Percentiles rank a stretch among this genome's conserved stretches.
Evolutionary conservation across 92 coral and sea anemone genomes (phyloP).

Genomic region (Actinostola sp.): DNA sequence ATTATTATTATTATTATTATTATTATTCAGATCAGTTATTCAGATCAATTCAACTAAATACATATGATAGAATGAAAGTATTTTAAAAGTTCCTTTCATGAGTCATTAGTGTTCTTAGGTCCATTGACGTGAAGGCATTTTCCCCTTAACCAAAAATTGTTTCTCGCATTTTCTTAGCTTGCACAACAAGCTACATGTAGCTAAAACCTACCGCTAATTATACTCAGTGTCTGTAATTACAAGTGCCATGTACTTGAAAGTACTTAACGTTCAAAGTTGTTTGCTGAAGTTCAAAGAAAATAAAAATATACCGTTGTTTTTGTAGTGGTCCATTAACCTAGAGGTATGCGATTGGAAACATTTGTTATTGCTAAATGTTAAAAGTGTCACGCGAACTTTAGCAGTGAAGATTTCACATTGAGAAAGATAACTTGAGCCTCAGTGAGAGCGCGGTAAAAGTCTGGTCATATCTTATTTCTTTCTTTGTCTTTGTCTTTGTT

Average conservation of each 20-base stretch:
- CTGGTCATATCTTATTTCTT: too few relatives aligned
- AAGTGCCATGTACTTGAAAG: neutral
- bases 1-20: too few relatives aligned
- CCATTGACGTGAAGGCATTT: neutral
- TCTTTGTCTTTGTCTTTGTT: too few relatives aligned
- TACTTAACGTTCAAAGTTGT: neutral
- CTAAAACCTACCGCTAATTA: constrained; percentile 1
- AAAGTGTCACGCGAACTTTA: constrained; percentile 12
- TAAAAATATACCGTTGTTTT: constrained; percentile 1
- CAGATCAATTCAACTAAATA: too few relatives aligned
- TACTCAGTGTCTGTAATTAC: neutral
- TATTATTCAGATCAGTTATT: too few relatives aligned
- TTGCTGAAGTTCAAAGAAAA: neutral
- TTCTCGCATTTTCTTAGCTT: constrained; percentile 5
- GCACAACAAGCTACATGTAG: neutral
- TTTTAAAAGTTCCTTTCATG: too few relatives aligned
- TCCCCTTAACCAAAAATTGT: neutral
- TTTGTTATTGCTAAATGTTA: neutral
- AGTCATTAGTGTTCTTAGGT: too few relatives aligned
- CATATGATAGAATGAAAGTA: too few relatives aligned
- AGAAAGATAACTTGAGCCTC: neutral
- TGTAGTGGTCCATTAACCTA: neutral
- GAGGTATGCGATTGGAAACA: neutral
- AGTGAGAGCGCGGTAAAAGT: too few relatives aligned
- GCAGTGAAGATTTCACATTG: neutral